Evolutionary conservation across 2,888 invertebrate genomes (phyloP), one percentile per base, ranked within the genome.

Genomic region (Steinernema carpocapsae): DNA sequence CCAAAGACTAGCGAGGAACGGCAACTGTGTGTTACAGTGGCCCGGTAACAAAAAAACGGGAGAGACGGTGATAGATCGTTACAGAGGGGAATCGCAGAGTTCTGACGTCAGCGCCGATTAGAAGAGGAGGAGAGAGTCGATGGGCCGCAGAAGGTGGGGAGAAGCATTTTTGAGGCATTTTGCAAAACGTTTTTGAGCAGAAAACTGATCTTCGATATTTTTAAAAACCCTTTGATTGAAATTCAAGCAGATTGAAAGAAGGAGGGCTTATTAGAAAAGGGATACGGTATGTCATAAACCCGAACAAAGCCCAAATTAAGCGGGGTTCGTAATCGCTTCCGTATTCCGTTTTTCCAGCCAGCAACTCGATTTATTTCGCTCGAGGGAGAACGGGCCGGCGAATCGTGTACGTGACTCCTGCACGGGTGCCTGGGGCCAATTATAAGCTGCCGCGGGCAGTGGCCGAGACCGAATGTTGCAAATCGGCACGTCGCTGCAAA

Each of bases 1-100:
- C 19, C 64, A 64, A 32, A 64, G 64, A 26, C 6, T 64, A 64
- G 2, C 29, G 22, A 6, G 32, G 64, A 17, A n/a, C 26, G 37
- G 17, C 64, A 32, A 37, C 19, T 64, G 32, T 32, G 2, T 32
- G 37, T 64, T 64, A 64, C 64, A 64, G 64, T 64, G 37, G 32
- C 29, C 32, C 17, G 32, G 32, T 32, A n/a, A 22, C 32, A 26
- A 37, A 64, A 26, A 64, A 64, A 64, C 64, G 26, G 64, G 37
- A 37, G 37, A 64, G 32, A 64, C 64, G 64, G 29, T 64, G 64
- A 64, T 64, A 64, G 64, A 64, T 64, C 12, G 26, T 32, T 32
- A 32, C 64, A 64, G 17, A 26, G 64, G 32, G 29, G 64, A 56
- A 26, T 56, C 26, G 56, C 56, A 3, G 56, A 56, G 32, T 64